Evolutionary conservation across 2,113 vertebrate genomes (phyloP), one percentile per base, ranked within the genome.

Genomic region (Otis tarda): DNA sequence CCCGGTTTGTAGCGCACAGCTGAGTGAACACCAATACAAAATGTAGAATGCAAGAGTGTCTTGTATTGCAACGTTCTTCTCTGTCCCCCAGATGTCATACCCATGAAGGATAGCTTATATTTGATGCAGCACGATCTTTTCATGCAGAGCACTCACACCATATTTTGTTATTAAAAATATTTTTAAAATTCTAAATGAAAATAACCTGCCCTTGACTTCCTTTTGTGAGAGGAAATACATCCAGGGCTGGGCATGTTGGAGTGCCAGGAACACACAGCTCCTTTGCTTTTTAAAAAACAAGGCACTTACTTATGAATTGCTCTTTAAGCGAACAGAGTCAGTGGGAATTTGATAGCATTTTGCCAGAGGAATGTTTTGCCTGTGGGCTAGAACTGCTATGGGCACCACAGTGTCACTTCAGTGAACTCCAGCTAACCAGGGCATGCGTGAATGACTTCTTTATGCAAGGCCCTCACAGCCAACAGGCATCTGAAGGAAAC

Each of bases 391-490:
- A 80, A 63, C 31, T 56, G 89, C 95, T 90, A 27, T 20, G 80
- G 96, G 97, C 94, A 94, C 89, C 74, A 78, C 16, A 69, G 86
- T 94, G 95, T 93, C 94, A 91, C 90, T 94, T 92, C 94, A 93
- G 12, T 94, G 93, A 97, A 97, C 88, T 93, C 74, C 73, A 77
- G 65, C 55, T 45, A 25, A 96, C 41, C 89, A 82, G 90, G 83
- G 88, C 78, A 63, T 53, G n/a, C 93, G 85, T 97, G 93, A 97
- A 97, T 93, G 84, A 94, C 73, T 90, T 80, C 93, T 97, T 97
- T 97, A 94, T 97, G 84, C n/a, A 65, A 89, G 49, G 79, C 70
- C 65, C 83, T 83, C 55, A 50, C 47, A 84, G 91, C 80, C 85
- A 93, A 49, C 2, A 8, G 1, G 5, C 53, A 70, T 56, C 65